These are phyloP conservation scores for Andrena camellia DNA, from an alignment of 2,888 invertebrate genomes.

Conservation along the genomic window DNA sequence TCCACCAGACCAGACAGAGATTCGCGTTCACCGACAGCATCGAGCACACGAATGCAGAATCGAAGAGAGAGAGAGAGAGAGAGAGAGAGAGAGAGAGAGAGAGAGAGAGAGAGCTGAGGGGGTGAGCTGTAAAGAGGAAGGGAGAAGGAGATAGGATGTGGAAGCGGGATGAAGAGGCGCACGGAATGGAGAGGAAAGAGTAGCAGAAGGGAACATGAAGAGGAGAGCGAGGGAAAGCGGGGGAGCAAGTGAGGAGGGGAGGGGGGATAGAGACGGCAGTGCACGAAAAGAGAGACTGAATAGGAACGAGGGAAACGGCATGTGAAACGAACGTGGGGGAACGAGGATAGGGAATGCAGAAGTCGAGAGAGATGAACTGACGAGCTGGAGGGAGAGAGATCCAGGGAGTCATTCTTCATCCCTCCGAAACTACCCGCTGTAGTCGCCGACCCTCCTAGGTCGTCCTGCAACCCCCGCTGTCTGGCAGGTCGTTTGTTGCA, in stretches of 20 bases:
- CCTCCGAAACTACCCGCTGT: conserved; percentile 62
- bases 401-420: conserved; percentile 51
- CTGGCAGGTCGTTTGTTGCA: conserved; percentile 82
- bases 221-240: conserved; percentile 36
- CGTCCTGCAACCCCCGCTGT: conserved; percentile 76
- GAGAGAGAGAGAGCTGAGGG: not conserved
- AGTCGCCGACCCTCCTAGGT: conserved; percentile 69
- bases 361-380: conserved; percentile 7
- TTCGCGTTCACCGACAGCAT: conserved; percentile 79
- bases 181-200: conserved; percentile 53
- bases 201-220: conserved; percentile 38
- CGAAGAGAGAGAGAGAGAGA: conserved; percentile 7
- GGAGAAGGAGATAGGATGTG: conserved; percentile 9
- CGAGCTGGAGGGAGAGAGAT: conserved; percentile 8
- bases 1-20: conserved; percentile 80
- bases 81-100: not conserved
- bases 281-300: not conserved
- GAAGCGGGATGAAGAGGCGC: conserved; percentile 15
- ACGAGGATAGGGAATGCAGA: not conserved
- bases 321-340: not conserved
- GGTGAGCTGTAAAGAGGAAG: not conserved
- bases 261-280: conserved; percentile 17
- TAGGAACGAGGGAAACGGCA: conserved; percentile 25
- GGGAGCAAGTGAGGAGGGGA: not conserved
- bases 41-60: conserved; percentile 73